These are phyloP conservation scores for Caenorhabditis drosophilae DNA, from an alignment of 2,888 invertebrate species.

Conservation along the genomic window DNA sequence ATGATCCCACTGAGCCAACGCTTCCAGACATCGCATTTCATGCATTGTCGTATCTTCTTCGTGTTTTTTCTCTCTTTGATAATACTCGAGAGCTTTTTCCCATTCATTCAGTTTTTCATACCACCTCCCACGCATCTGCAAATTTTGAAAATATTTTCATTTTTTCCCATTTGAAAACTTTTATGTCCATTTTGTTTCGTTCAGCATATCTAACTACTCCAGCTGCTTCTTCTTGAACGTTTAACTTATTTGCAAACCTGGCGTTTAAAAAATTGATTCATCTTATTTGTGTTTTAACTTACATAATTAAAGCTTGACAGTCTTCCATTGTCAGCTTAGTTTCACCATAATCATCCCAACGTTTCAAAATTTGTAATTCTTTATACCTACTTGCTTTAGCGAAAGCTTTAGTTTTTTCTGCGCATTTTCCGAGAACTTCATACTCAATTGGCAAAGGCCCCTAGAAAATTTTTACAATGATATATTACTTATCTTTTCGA, in stretches of 20 bases:
- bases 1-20: conserved; percentile 88
- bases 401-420: conserved; percentile 88
- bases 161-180: conserved; percentile 5
- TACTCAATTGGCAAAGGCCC: conserved; percentile 89
- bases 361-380: conserved; percentile 55
- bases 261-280: conserved; percentile 5
- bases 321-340: conserved; percentile 23
- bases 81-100: conserved; percentile 91
- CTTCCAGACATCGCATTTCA: conserved; percentile 93
- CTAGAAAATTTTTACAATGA: no score
- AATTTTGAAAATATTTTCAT: not conserved
- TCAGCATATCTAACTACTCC: conserved; percentile 83
- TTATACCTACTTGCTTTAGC: conserved; percentile 86
- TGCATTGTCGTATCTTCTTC: conserved; percentile 79
- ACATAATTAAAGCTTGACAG: conserved; percentile 45
- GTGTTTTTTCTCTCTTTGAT: conserved; percentile 75
- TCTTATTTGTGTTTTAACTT: conserved; percentile 3
- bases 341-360: conserved; percentile 6
- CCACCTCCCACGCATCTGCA: conserved; percentile 82
- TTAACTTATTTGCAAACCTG: conserved; percentile 92
- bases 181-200: conserved; percentile 42
- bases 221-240: conserved; percentile 96
- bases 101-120: conserved; percentile 98
- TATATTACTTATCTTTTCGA: no score
- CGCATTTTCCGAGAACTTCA: conserved; percentile 85